Percentiles rank a stretch among this genome's conserved stretches.
phyloP scores from a whole-genome alignment of 2,113 vertebrate species.

The Puntigrus tetrazona region DNA sequence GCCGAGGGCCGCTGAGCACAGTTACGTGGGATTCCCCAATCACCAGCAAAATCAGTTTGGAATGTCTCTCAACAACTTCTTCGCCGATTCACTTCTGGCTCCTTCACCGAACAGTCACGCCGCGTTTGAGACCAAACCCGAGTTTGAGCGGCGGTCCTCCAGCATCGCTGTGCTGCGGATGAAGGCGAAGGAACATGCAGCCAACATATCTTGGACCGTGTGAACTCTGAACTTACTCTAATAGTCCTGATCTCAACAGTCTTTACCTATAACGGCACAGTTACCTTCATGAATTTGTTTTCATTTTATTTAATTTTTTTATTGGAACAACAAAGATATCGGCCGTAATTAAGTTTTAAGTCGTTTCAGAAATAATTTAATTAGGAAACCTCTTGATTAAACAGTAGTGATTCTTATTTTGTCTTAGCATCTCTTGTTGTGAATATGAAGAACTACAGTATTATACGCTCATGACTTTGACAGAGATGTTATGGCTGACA shows the following conservation, averaged over 20 bases:
- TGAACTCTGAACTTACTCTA: conserved; percentile 69
- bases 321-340: neutral
- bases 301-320: neutral
- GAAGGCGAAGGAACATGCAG: conserved; percentile 98
- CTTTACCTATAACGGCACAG: conserved; percentile 6
- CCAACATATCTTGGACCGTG: conserved; percentile 99
- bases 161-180: conserved; percentile 98
- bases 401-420: conserved; percentile 30
- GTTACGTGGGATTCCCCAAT: conserved; percentile 90
- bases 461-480: conserved; percentile 42
- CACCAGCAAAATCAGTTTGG: conserved; percentile 97
- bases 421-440: conserved; percentile 37
- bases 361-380: conserved; percentile 19
- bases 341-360: neutral
- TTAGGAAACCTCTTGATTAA: neutral
- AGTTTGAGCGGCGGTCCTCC: conserved; percentile 95
- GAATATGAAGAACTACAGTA: conserved; percentile 45
- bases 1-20: conserved; percentile 83
- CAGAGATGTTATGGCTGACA: conserved; percentile 36
- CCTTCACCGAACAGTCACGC: conserved; percentile 84
- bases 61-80: conserved; percentile 95
- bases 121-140: conserved; percentile 93
- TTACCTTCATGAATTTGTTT: neutral
- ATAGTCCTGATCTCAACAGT: conserved; percentile 5
- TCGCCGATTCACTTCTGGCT: conserved; percentile 91